These are phyloP conservation scores for Melanargia galathea DNA, from an alignment of 2,888 invertebrate genomes.

Conservation along the genomic window DNA sequence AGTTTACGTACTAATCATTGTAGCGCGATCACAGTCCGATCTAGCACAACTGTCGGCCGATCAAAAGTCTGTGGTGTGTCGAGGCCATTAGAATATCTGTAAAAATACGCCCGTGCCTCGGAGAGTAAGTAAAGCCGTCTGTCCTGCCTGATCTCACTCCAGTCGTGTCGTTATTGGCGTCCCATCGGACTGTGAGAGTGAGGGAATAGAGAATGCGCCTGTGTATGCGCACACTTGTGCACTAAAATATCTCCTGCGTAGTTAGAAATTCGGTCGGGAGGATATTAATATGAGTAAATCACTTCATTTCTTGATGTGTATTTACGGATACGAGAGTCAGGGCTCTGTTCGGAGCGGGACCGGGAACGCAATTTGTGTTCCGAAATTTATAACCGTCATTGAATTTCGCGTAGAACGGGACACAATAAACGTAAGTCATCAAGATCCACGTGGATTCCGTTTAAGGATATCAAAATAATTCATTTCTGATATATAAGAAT, in stretches of 20 bases:
- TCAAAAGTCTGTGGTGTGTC: neutral
- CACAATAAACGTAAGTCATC: constrained; percentile 9
- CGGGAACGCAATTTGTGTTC: constrained; percentile 30
- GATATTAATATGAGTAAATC: constrained; percentile 48
- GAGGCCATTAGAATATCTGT: constrained; percentile 39
- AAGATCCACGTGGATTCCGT: constrained; percentile 19
- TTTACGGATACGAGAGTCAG: constrained; percentile 45
- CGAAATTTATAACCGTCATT: constrained; percentile 23
- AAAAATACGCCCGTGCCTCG: too few relatives aligned
- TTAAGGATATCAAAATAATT: neutral
- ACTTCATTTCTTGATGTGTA: constrained; percentile 48
- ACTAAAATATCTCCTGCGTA: too few relatives aligned
- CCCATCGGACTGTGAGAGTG: too few relatives aligned
- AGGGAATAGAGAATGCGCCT: too few relatives aligned
- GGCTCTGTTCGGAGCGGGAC: constrained; percentile 29
- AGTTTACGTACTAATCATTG: too few relatives aligned
- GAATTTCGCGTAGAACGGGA: constrained; percentile 17
- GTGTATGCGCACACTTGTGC: too few relatives aligned
- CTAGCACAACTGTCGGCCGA: neutral
- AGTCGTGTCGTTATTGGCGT: too few relatives aligned
- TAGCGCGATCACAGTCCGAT: too few relatives aligned
- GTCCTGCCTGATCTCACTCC: too few relatives aligned
- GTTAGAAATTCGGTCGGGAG: too few relatives aligned
- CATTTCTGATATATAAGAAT: neutral
- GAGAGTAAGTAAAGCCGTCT: too few relatives aligned